Conservation (phyloP, 2,888 invertebrate species). For the Euclidia mi region DNA sequence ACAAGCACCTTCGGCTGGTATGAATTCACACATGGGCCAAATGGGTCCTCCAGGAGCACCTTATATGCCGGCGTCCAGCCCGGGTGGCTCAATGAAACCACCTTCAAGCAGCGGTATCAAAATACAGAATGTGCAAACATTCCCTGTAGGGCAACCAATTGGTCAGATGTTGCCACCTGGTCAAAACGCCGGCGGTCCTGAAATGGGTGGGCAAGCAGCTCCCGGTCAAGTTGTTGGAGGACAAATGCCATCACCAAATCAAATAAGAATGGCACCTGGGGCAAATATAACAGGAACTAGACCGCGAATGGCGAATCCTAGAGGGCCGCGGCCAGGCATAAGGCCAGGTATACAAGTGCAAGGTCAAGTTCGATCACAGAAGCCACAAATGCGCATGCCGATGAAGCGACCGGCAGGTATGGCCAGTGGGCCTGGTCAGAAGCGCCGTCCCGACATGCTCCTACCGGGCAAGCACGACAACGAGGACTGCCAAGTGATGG, state of each 20-base stretch:
- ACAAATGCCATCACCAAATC: constrained; percentile 77
- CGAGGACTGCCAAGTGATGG: constrained; percentile 94
- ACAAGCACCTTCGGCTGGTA: constrained; percentile 60
- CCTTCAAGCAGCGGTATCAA: constrained; percentile 68
- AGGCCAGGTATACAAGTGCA: constrained; percentile 83
- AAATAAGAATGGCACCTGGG: constrained; percentile 79
- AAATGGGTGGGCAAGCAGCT: constrained; percentile 52
- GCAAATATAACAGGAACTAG: constrained; percentile 72
- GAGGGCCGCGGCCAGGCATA: constrained; percentile 76
- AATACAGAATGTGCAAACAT: constrained; percentile 85
- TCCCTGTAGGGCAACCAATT: constrained; percentile 73
- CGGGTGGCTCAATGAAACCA: constrained; percentile 75
- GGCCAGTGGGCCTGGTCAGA: constrained; percentile 68
- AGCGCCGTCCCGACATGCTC: constrained; percentile 91
- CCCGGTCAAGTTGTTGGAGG: constrained; percentile 66
- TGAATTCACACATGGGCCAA: constrained; percentile 62
- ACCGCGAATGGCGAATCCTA: constrained; percentile 75
- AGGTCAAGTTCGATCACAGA: constrained; percentile 77
- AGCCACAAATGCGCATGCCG: constrained; percentile 78
- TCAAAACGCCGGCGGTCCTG: constrained; percentile 48
- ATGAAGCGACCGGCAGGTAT: constrained; percentile 72
- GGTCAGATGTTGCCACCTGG: constrained; percentile 59
- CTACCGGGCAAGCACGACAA: constrained; percentile 93
- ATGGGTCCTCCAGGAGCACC: constrained; percentile 68
- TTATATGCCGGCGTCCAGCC: constrained; percentile 74